phyloP scores from a whole-genome alignment of 2,888 invertebrate genomes.

The Metacarcinus magister region DNA sequence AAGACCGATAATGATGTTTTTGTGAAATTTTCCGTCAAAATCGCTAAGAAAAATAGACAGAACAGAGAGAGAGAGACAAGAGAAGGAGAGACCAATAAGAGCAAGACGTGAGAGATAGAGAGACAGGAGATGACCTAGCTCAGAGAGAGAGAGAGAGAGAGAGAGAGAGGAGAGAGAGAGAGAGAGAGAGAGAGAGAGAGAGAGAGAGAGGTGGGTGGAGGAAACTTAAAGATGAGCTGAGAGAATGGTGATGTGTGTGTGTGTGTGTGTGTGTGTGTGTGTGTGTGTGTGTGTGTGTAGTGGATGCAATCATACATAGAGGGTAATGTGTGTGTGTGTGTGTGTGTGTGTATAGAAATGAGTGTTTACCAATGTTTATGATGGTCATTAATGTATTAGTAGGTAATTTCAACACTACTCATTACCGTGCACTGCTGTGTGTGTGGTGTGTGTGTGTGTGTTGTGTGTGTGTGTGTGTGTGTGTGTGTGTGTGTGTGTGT shows the following conservation, averaged over 20 bases:
- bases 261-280: constrained; percentile 8
- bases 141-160: no score
- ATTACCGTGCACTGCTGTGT: not conserved
- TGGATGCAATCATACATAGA: not conserved
- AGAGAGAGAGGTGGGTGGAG: not conserved
- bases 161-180: constrained; percentile 10
- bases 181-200: not conserved
- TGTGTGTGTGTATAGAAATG: not conserved
- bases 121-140: not conserved
- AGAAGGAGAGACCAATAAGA: no score
- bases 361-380: constrained; percentile 14
- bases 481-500: no score
- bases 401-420: not conserved
- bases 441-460: no score
- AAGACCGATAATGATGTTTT: no score
- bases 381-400: not conserved
- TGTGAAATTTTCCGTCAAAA: no score
- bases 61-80: no score
- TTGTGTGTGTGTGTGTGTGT: not conserved
- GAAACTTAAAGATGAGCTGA: constrained; percentile 4
- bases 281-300: constrained; percentile 21
- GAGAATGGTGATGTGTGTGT: not conserved
- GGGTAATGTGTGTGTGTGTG: constrained; percentile 3
- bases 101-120: not conserved
- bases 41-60: no score